Evolutionary conservation across 2,888 invertebrate species (phyloP).

Genomic region (Ectemnius lituratus): DNA sequence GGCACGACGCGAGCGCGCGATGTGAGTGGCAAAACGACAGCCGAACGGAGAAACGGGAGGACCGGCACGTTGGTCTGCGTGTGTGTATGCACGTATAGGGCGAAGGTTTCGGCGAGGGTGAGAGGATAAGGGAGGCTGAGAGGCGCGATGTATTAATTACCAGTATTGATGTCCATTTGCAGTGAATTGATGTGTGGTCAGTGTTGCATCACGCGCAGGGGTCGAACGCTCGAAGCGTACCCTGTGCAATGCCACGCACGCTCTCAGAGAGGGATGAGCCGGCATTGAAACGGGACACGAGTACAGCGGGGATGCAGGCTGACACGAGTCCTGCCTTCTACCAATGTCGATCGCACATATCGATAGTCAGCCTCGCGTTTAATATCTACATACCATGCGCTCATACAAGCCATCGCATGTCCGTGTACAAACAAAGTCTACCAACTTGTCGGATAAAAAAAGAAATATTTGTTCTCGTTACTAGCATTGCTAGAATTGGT

Average conservation of each 20-base stretch:
- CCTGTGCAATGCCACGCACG: constrained; percentile 62
- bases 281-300: constrained; percentile 61
- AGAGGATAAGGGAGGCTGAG: constrained; percentile 54
- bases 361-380: constrained; percentile 33
- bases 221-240: constrained; percentile 71
- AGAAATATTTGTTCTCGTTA: too few relatives aligned
- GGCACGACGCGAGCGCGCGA: constrained; percentile 35
- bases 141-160: constrained; percentile 79
- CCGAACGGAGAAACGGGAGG: constrained; percentile 25
- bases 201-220: constrained; percentile 77
- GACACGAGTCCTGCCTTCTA: constrained; percentile 35
- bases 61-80: constrained; percentile 1
- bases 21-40: constrained; percentile 40
- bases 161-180: constrained; percentile 78
- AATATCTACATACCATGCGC: too few relatives aligned
- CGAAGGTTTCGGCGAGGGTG: constrained; percentile 25
- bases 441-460: too few relatives aligned
- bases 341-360: constrained; percentile 67
- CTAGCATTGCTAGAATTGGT: too few relatives aligned
- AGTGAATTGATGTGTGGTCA: constrained; percentile 79
- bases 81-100: constrained; percentile 21
- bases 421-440: too few relatives aligned
- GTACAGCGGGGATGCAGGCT: constrained; percentile 39
- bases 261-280: constrained; percentile 70
- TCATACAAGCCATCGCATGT: too few relatives aligned